Base-by-base conservation (phyloP, 2,888 invertebrate species). In the Lasiommata megera region DNA sequence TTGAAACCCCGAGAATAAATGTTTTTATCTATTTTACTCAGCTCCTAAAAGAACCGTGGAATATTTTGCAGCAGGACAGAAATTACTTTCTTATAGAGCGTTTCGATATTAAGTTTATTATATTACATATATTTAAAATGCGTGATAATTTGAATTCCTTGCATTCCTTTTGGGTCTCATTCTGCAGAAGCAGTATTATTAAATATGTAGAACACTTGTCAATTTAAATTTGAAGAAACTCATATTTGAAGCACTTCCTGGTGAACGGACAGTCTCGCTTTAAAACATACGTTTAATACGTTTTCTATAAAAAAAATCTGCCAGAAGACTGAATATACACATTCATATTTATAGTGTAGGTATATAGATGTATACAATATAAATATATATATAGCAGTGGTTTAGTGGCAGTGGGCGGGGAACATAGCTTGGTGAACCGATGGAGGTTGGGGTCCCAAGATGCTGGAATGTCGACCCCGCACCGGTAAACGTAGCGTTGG, bases 1-100 rank as follows among this genome's bases (percentile, higher is more conserved):
- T 29, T 16, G 29, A 5, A 29, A 46, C 46, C 31, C 31, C 46
- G 29, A 31, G 16, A 3, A 46, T 14, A 6, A n/a, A 31, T 46
- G 31, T 31, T 31, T 46, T 46, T 46, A 46, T 31, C 16, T 28
- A 41, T 23, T 46, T 46, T 16, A 31, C 31, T 46, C 1, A 31
- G 46, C 29, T 46, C 46, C 29, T 46, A 46, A 46, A 46, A 31
- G 31, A 16, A 46, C 31, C 31, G 29, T 31, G 29, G 16, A 46
- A 46, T 46, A 46, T 46, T 46, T 31, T 31, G 46, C 29, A 31
- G 31, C 31, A 46, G 31, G 3, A 46, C 14, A 46, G 46, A 31
- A 46, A 46, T 46, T 6, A 46, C 29, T 46, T 46, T 12, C 3
- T 46, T 47, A 31, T 46, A 16, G 9, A 46, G 16, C 16, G 16